Evolutionary conservation across 2,113 vertebrate genomes (phyloP), one percentile per base, ranked within the genome.

Genomic region (Chaenogobius annularis): DNA sequence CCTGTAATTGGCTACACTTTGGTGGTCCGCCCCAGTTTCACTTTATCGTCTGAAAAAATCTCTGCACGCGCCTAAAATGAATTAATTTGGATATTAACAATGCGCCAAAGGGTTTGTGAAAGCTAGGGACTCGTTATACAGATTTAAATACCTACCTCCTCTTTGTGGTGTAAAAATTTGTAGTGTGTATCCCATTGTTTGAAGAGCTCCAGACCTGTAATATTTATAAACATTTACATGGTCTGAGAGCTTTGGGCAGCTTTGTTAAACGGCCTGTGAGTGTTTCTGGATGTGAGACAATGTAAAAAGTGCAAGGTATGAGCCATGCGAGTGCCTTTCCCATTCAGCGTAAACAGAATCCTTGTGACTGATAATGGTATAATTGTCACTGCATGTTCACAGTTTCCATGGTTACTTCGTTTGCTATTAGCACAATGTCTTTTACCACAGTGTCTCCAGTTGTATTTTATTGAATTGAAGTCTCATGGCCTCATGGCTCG

Each of bases 201-300:
- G 19, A 44, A 75, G 31, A 70, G 37, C 31, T 66, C 48, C 65
- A 74, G 79, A 82, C 74, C 80, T 79, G 79, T 70, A 73, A 70
- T 35, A 69, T 72, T 75, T 61, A 40, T 74, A 23, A 48, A 66
- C 68, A 72, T 74, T 64, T 65, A 47, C 55, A 40, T 68, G 48
- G 73, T 44, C 69, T 74, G 31, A 70, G 35, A 40, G 70, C 74
- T 69, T 71, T 43, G 54, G 73, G 7, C 10, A 8, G 48, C 66
- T 50, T 66, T 47, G 54, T n/a, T 58, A 68, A 47, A 54, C 23
- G 58, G 22, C 59, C 6, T 43, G 35, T 66, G 50, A 31, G 10
- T 59, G 31, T 65, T 31, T 77, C 61, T 61, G 13, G 74, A 26
- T 68, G 37, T 62, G 48, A 69, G 52, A n/a, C 61, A 40, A 40